Conservation (phyloP, 2,113 vertebrate species). For the zebrafish (Danio rerio) region DNA sequence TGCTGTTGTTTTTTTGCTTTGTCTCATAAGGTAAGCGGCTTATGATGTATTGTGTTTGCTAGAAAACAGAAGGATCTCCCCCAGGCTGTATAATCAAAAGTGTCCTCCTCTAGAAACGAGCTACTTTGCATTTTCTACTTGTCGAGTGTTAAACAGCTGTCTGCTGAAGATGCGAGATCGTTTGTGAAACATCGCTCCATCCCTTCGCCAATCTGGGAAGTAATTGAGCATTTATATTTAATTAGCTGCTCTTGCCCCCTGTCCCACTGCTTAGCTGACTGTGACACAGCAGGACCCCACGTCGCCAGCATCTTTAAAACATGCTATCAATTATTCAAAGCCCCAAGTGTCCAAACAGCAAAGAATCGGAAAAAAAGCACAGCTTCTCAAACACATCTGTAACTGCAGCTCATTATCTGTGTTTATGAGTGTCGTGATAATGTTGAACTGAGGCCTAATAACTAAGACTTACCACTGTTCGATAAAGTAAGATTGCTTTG, state of each 20-base stretch:
- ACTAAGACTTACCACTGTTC: neutral
- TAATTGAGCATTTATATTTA: constrained; percentile 64
- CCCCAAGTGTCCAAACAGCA: constrained; percentile 39
- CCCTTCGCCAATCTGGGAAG: constrained; percentile 37
- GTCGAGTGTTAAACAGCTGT: constrained; percentile 17
- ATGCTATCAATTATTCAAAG: constrained; percentile 56
- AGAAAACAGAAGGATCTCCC: constrained; percentile 34
- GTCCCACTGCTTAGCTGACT: constrained; percentile 44
- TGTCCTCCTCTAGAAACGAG: constrained; percentile 26
- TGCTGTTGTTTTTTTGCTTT: constrained; percentile 39
- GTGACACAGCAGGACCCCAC: constrained; percentile 48
- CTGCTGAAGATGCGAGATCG: constrained; percentile 31
- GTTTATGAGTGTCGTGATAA: neutral
- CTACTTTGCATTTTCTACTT: constrained; percentile 26
- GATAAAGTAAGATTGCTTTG: neutral
- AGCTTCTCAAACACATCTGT: constrained; percentile 36
- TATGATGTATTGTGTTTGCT: constrained; percentile 34
- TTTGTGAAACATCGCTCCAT: constrained; percentile 45
- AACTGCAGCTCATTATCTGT: constrained; percentile 14
- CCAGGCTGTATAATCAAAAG: constrained; percentile 39
- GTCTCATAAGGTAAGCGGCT: constrained; percentile 51
- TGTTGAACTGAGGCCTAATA: neutral
- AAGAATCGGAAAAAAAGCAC: constrained; percentile 29
- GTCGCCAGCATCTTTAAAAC: constrained; percentile 54
- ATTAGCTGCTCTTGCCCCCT: constrained; percentile 49